Evolutionary conservation across 2,113 vertebrate species (phyloP), one percentile per base, ranked within the genome.

Genomic region (Serinus canaria): DNA sequence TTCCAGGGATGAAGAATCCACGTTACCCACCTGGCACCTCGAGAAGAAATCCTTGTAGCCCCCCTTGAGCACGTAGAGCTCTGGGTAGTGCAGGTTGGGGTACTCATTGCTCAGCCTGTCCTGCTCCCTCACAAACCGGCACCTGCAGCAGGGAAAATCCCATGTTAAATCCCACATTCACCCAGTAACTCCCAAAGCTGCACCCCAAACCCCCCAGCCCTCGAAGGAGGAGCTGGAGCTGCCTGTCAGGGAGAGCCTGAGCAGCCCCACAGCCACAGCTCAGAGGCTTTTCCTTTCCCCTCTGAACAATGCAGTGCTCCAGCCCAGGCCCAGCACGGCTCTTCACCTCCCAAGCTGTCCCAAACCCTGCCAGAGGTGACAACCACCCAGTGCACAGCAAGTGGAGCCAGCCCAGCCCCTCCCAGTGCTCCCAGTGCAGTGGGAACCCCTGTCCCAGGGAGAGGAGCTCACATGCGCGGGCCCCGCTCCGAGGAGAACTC

Each of bases 401-500:
- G 9, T 0, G 23, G 33, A 30, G 62, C 22, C 73, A 23, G 14
- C 19, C 16, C 1, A 1, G 18, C 3, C 35, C 5, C 31, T 9
- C n/a, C 20, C 31, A n/a, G 55, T 21, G 53, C 53, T 25, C 10
- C 10, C 33, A 6, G 83, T 6, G 5, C 13, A 3, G 58, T 2
- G 5, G 10, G 0, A 9, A 3, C 2, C 10, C 11, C 39, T 4
- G 3, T 0, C 0, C 7, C 8, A 8, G 52, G 37, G 11, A 2
- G 1, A 1, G 5, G 20, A 27, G 97, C 98, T 98, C 90, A 98
- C 99, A 99, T 99, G 1, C 99, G 97, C 4, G 99, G 99, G 5
- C 99, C 99, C 1, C 99, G 98, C 97, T 99, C 99, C 0, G 99
- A 99, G 5, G 99, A 99, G 95, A 99, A 99, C 97, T 99, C 99